Evolutionary conservation across 2,888 invertebrate species (phyloP), one percentile per base, ranked within the genome.

Genomic region (Cheilosia pagana): DNA sequence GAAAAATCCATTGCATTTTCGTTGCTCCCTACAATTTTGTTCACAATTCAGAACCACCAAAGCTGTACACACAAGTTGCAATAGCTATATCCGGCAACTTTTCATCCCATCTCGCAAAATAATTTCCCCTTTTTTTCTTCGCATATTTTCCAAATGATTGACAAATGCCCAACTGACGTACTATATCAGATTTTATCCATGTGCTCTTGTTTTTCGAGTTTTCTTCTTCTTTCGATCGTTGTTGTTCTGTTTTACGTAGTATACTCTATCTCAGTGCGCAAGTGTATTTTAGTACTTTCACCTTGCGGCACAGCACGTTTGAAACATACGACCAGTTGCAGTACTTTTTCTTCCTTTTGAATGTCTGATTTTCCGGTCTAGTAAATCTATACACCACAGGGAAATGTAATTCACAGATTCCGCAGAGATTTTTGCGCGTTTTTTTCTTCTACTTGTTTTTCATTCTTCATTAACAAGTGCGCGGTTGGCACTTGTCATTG

Each of bases 331-430:
- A 45, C 76, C 52, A 39, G 35, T 52, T 55, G 76, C 68, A 52
- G 63, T 63, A 74, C 52, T 63, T 75, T 79, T 71, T 60, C 67
- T 70, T 39, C 67, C 48, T 67, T 21, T 72, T 76, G 65, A 85
- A 53, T 65, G 74, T 71, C 79, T 79, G 79, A 79, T 85, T 85
- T 85, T 85, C 74, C 83, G 83, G 83, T 85, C 83, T 85, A 79
- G 79, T 85, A 71, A 85, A 70, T 81, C 57, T 55, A 52, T 70
- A 65, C 65, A 43, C 23, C 79, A 57, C 53, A 65, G 57, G 75
- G 55, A 79, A 21, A 14, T 70, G 39, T 59, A 60, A 65, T 74
- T 82, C 78, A 74, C 62, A 43, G 72, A 43, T 65, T 79, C 60
- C 75, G 63, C 43, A 48, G 43, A 39, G 21, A 50, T 48, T 45